phyloP scores from a whole-genome alignment of 2,113 vertebrate genomes.

The Anhinga rufa region DNA sequence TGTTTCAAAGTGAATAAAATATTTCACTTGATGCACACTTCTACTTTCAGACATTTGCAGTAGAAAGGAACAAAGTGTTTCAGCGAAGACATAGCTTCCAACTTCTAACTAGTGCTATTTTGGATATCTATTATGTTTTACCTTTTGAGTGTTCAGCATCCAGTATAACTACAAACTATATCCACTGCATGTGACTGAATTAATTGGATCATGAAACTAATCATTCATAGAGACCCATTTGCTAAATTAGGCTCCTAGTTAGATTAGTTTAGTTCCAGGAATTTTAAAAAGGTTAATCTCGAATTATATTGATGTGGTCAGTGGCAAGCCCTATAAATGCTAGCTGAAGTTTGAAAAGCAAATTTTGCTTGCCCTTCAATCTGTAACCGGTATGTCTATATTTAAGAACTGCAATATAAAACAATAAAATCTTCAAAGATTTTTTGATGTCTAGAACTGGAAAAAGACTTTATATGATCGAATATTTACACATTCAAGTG shows the following conservation, averaged over 20 bases:
- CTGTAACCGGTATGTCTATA: not conserved
- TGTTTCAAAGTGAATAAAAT: not conserved
- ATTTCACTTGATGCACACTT: not conserved
- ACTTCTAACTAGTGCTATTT: not conserved
- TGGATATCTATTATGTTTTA: not conserved
- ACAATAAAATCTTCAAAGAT: not conserved
- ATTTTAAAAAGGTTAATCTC: not conserved
- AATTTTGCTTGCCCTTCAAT: not conserved
- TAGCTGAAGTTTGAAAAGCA: not conserved
- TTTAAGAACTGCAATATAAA: not conserved
- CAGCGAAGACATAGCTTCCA: not conserved
- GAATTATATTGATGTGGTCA: not conserved
- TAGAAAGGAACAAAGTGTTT: not conserved
- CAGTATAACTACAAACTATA: not conserved
- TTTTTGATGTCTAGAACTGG: not conserved
- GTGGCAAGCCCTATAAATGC: not conserved
- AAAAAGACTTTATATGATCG: not conserved
- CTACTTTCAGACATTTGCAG: not conserved
- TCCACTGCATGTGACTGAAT: not conserved
- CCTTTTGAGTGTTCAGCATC: not conserved
- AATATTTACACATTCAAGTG: not conserved
- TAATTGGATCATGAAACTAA: not conserved
- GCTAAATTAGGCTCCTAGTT: not conserved
- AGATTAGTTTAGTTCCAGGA: not conserved
- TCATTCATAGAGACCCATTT: not conserved